Evolutionary conservation across 1,140 invertebrate species (phyloP).

Genomic region (Chlorops oryzae): DNA sequence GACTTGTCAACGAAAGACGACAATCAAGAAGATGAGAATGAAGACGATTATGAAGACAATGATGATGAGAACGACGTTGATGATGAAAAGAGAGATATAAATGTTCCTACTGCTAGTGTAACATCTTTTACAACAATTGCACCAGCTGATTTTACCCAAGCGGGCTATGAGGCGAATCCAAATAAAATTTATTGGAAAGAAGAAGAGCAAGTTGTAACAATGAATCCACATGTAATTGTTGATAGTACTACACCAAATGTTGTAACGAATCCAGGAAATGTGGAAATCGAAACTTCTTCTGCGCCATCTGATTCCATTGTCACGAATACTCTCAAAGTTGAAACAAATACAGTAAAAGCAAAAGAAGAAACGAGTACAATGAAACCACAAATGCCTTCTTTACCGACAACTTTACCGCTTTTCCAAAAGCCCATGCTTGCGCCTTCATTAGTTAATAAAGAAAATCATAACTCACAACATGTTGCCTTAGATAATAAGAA

Average conservation of each 20-base stretch:
- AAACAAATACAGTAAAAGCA: too few species aligned
- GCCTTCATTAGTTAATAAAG: too few species aligned
- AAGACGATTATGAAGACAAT: conserved; percentile 13
- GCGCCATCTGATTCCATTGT: too few species aligned
- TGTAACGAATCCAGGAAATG: too few species aligned
- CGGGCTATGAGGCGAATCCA: not conserved
- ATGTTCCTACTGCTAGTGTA: conserved; percentile 21
- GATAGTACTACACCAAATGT: conserved; percentile 23
- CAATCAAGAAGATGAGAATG: conserved; percentile 3
- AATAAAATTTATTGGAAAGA: not conserved
- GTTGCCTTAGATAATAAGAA: too few species aligned
- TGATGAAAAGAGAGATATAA: conserved; percentile 16
- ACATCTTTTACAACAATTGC: conserved; percentile 1
- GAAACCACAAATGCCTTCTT: conserved; percentile 19
- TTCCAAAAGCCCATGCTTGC: conserved; percentile 4
- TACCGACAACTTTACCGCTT: conserved; percentile 15
- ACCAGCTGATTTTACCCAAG: conserved; percentile 5
- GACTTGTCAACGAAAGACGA: too few species aligned
- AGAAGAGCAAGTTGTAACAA: not conserved
- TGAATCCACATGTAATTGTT: not conserved
- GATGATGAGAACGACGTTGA: conserved; percentile 11
- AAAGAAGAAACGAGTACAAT: not conserved
- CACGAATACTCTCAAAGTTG: too few species aligned
- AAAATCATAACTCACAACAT: too few species aligned
- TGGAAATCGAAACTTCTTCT: too few species aligned